Conservation (phyloP, 2,797 vertebrate genomes). For the Muscicapa striata region DNA sequence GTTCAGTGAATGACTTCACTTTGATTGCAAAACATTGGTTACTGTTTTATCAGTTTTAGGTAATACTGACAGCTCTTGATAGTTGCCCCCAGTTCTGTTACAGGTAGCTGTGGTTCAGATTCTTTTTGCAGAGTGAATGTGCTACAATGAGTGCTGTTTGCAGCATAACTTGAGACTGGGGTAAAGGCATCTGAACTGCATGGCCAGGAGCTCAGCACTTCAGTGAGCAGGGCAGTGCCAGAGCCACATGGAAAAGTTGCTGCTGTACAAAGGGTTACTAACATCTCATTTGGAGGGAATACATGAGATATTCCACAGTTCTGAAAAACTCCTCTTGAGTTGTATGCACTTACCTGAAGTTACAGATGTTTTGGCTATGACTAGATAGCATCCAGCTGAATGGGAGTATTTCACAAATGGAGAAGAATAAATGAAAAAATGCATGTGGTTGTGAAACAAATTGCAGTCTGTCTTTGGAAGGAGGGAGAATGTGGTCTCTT, state of each 20-base stretch:
- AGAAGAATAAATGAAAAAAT: neutral
- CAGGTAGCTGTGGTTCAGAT: neutral
- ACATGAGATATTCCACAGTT: neutral
- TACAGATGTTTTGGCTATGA: neutral
- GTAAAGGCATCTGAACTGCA: neutral
- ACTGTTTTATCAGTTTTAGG: neutral
- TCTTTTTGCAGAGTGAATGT: neutral
- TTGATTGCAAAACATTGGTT: neutral
- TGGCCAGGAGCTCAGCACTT: neutral
- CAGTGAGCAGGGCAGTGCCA: neutral
- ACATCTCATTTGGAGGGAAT: neutral
- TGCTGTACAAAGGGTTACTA: neutral
- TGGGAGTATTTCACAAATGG: neutral
- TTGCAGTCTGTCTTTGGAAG: neutral
- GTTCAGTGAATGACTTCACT: neutral
- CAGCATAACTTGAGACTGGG: neutral
- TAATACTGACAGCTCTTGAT: neutral
- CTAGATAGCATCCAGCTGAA: neutral
- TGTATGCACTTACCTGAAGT: neutral
- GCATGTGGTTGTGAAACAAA: neutral
- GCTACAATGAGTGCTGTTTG: neutral
- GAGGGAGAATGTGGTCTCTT: neutral
- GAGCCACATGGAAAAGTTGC: neutral
- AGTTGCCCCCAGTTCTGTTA: neutral
- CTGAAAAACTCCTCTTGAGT: neutral